phyloP scores from a whole-genome alignment of 2,113 vertebrate species.

The Triplophysa rosa region DNA sequence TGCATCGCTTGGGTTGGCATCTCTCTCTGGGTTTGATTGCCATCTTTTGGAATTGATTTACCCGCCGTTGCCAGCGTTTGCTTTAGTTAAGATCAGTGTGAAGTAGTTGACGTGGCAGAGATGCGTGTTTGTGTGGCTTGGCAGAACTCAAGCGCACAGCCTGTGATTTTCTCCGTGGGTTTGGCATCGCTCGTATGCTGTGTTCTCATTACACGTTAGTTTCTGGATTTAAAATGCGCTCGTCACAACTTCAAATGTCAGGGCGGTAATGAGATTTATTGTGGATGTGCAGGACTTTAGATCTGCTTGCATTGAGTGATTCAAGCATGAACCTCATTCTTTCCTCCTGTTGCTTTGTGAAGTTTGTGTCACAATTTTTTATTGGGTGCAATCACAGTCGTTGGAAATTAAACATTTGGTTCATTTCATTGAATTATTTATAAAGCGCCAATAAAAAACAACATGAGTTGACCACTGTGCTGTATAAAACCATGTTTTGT shows the following conservation, averaged over 20 bases:
- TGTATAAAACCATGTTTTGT: no score
- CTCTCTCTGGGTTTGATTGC: conserved; percentile 2
- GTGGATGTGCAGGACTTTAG: no score
- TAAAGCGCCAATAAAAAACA: no score
- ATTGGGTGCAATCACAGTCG: not conserved
- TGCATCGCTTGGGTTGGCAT: conserved; percentile 20
- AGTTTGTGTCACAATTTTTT: not conserved
- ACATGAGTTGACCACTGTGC: no score
- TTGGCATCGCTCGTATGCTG: not conserved
- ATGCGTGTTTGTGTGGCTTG: conserved; percentile 29
- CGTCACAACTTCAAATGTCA: not conserved
- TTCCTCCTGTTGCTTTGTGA: not conserved
- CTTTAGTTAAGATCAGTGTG: conserved; percentile 12
- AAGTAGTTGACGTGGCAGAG: conserved; percentile 22
- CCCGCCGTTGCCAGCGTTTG: conserved; percentile 14
- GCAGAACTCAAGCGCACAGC: not conserved
- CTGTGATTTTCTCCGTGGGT: conserved; percentile 25
- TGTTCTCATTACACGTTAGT: not conserved
- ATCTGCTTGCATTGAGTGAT: no score
- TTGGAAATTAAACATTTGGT: no score
- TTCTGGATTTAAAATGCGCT: not conserved
- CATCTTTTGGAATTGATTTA: conserved; percentile 3
- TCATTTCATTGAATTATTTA: no score
- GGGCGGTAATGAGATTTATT: not conserved
- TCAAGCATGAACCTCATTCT: not conserved